Percentiles rank a stretch among this genome's conserved stretches.
These are phyloP conservation scores for Eulemur albifrons DNA, from an alignment of 2,797 vertebrate genomes.

Conservation along the genomic window DNA sequence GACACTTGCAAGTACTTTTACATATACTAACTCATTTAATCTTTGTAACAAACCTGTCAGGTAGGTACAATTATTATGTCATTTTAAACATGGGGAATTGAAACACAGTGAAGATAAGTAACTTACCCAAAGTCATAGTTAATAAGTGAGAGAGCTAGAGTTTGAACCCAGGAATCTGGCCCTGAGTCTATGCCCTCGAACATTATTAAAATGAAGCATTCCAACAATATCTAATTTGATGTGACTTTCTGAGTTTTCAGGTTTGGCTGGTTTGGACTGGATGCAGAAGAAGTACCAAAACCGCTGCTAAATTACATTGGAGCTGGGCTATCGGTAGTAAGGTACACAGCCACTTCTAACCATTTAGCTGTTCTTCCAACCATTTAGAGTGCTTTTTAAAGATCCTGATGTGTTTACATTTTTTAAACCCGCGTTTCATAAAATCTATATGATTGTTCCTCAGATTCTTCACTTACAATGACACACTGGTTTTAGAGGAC, in stretches of 20 bases:
- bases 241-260: conserved; percentile 80
- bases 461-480: background rate
- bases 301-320: conserved; percentile 92
- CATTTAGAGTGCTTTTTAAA: background rate
- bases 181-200: background rate
- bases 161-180: background rate
- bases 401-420: background rate
- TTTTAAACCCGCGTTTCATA: background rate
- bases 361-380: background rate
- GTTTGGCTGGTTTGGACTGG: conserved; percentile 94
- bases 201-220: background rate
- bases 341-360: conserved; percentile 82
- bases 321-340: conserved; percentile 91
- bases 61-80: background rate
- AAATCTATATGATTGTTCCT: background rate
- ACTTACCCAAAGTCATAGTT: background rate
- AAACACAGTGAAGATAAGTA: background rate
- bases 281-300: conserved; percentile 88
- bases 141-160: background rate
- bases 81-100: background rate
- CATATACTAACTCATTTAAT: background rate
- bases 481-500: background rate
- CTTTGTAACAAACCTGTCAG: background rate
- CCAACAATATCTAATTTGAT: background rate
- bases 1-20: background rate